A percentile compares a stretch with the other conserved stretches of the same genome.
Evolutionary conservation across 2,888 invertebrate species (phyloP).

Genomic region (Tachystola acroxantha): DNA sequence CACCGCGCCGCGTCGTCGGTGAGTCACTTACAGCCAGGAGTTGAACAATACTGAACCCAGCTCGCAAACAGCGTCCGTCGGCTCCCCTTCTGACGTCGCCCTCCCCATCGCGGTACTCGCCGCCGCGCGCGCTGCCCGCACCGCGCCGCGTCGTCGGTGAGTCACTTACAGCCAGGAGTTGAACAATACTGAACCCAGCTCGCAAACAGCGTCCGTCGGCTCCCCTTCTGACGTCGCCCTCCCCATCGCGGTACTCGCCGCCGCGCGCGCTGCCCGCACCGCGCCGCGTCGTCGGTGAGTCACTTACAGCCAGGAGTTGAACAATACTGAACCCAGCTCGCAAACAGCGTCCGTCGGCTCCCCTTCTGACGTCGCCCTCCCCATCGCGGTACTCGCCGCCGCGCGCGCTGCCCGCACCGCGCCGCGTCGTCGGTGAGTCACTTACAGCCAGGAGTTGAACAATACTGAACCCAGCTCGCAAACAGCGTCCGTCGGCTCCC

Average conservation of each 20-base stretch:
- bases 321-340: conserved; percentile 93
- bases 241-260: conserved; percentile 10
- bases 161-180: too few relatives aligned
- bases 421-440: too few relatives aligned
- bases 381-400: conserved; percentile 10
- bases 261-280: conserved; percentile 1
- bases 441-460: too few relatives aligned
- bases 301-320: too few relatives aligned
- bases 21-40: too few relatives aligned
- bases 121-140: conserved; percentile 1
- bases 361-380: conserved; percentile 51
- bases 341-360: conserved; percentile 90
- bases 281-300: too few relatives aligned
- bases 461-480: conserved; percentile 93
- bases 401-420: neutral
- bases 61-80: conserved; percentile 90
- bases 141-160: too few relatives aligned
- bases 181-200: conserved; percentile 93
- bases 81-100: conserved; percentile 78
- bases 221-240: conserved; percentile 66
- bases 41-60: conserved; percentile 91
- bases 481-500: conserved; percentile 90
- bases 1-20: too few relatives aligned
- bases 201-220: conserved; percentile 90
- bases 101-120: conserved; percentile 8